These are phyloP conservation scores for Scolopax bukidnonensis DNA, from an alignment of 2,797 vertebrate genomes.

Conservation along the genomic window DNA sequence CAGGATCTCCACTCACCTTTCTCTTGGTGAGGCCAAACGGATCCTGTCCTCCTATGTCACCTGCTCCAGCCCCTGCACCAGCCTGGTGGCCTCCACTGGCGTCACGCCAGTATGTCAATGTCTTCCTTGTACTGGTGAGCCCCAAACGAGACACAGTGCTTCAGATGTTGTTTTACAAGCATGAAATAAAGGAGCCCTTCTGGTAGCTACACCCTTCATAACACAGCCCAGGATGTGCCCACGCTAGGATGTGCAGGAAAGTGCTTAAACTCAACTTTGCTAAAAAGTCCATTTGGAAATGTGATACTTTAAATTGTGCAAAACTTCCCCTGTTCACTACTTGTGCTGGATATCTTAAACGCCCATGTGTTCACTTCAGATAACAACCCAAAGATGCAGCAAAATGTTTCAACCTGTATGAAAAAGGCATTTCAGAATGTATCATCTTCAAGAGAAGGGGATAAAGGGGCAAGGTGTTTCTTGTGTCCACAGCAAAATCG, in stretches of 20 bases:
- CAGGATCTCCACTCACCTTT: not conserved
- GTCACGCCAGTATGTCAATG: not conserved
- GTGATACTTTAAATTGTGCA: not conserved
- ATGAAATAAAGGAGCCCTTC: rapidly evolving
- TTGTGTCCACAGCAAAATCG: not conserved
- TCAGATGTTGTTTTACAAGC: rapidly evolving
- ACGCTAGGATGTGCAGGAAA: rapidly evolving
- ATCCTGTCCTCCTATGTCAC: not conserved
- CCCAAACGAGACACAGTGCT: not conserved
- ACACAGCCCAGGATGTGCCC: not conserved
- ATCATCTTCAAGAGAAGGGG: not conserved
- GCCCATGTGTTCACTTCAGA: not conserved
- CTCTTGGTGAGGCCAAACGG: rapidly evolving
- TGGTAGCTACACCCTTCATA: not conserved
- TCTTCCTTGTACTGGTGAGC: not conserved
- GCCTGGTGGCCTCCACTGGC: not conserved
- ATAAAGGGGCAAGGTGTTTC: not conserved
- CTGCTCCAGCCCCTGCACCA: not conserved
- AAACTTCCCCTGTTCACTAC: not conserved
- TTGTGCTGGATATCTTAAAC: not conserved
- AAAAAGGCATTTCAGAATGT: not conserved
- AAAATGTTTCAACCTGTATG: not conserved
- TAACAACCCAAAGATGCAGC: not conserved
- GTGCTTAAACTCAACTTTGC: not conserved
- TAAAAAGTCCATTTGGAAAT: not conserved